phyloP scores from a whole-genome alignment of 2,888 invertebrate species.

The Chydorus sphaericus region DNA sequence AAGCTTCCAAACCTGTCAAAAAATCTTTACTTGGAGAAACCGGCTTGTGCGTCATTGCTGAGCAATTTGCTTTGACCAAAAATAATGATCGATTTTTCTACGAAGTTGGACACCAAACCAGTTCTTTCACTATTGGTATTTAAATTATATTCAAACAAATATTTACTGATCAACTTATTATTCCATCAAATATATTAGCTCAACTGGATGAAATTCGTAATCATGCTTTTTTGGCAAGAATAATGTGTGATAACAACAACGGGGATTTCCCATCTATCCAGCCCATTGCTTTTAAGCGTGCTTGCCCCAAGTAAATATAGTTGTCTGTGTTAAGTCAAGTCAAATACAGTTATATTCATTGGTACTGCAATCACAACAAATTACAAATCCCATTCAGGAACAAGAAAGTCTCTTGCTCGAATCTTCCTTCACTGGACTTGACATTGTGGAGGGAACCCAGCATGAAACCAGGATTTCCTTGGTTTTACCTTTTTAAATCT shows the following conservation, averaged over 20 bases:
- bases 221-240: constrained; percentile 7
- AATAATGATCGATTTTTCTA: constrained; percentile 64
- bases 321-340: no score
- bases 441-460: no score
- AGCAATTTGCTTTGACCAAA: constrained; percentile 58
- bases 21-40: constrained; percentile 21
- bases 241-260: constrained; percentile 13
- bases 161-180: no score
- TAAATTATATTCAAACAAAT: neutral
- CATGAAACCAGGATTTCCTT: no score
- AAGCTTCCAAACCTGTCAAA: constrained; percentile 17
- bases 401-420: no score
- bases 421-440: no score
- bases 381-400: no score
- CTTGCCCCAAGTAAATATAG: no score
- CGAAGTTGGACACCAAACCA: constrained; percentile 32
- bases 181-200: no score
- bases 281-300: constrained; percentile 10
- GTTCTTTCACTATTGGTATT: constrained; percentile 31
- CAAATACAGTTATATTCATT: no score
- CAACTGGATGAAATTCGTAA: constrained; percentile 12
- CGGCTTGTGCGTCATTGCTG: constrained; percentile 31
- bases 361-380: no score
- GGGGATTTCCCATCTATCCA: constrained; percentile 12
- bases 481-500: no score